These are phyloP conservation scores for Vesta saturnalis DNA, from an alignment of 2,888 invertebrate genomes.

Conservation along the genomic window DNA sequence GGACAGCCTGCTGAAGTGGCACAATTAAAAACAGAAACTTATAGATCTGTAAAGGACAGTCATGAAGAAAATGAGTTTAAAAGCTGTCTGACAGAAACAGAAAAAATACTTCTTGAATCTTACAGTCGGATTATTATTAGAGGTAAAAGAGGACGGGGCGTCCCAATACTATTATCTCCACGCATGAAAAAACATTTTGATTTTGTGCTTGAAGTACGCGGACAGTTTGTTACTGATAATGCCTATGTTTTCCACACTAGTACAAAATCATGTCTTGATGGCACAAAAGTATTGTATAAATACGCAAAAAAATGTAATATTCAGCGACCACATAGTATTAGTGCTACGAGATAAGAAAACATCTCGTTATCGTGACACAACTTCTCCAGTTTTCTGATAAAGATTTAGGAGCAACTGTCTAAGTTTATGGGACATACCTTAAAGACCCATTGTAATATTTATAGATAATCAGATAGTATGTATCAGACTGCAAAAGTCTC, in stretches of 20 bases:
- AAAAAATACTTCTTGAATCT: constrained; percentile 36
- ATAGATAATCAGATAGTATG: background rate
- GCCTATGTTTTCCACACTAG: no score
- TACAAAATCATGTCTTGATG: background rate
- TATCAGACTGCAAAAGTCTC: background rate
- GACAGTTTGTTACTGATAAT: no score
- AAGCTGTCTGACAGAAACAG: constrained; percentile 38
- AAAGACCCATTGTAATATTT: background rate
- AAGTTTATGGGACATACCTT: no score
- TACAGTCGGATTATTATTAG: constrained; percentile 34
- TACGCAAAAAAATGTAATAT: background rate
- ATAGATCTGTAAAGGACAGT: constrained; percentile 27
- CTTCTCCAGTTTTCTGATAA: background rate
- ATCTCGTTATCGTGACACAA: background rate
- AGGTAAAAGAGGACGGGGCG: constrained; percentile 22
- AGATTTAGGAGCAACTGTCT: background rate
- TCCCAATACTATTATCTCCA: background rate
- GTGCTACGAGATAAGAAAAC: background rate
- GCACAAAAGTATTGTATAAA: background rate
- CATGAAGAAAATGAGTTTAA: constrained; percentile 26
- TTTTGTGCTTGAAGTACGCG: background rate
- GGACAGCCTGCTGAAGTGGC: constrained; percentile 41
- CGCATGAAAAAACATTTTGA: background rate
- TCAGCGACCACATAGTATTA: background rate
- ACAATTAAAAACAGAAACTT: constrained; percentile 23